Evolutionary conservation across 2,888 invertebrate genomes (phyloP), one percentile per base, ranked within the genome.

Genomic region (Catotricha subobsoleta): DNA sequence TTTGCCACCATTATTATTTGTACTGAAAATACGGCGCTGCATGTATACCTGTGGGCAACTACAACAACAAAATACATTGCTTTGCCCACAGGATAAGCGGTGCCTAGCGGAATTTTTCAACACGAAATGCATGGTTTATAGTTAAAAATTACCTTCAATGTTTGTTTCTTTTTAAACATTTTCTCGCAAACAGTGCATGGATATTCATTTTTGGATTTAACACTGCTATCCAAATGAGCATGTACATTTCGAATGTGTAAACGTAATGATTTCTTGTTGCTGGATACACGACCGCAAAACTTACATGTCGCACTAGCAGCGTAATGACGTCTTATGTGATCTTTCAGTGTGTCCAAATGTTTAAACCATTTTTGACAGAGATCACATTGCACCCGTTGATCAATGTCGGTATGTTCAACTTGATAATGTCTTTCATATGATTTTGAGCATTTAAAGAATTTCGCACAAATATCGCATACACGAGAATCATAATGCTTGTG

Each of bases 101-200:
- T n/a, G n/a, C n/a, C n/a, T n/a, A n/a, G n/a, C n/a, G n/a, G n/a
- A n/a, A n/a, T n/a, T n/a, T n/a, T n/a, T n/a, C n/a, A n/a, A n/a
- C n/a, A n/a, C n/a, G n/a, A n/a, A n/a, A n/a, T n/a, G n/a, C n/a
- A n/a, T n/a, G n/a, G n/a, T n/a, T n/a, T n/a, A n/a, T n/a, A n/a
- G n/a, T n/a, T n/a, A n/a, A n/a, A n/a, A n/a, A n/a, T 33, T 19
- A 33, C 34, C 25, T 23, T 3, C 23, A 36, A 15, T 23, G 36
- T 36, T 36, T 36, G 36, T 9, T 36, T 36, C 15, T 36, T 36
- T 25, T 36, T 36, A n/a, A 36, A 36, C 2, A 36, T 36, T 15
- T 36, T 36, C 15, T 23, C 36, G 15, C 36, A 36, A 3, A 36
- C 16, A 4, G 36, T 23, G 10, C 36, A 36, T 6, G 36, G 36